Evolutionary conservation across 2,888 invertebrate species (phyloP).

Genomic region (Chelonus formosanus): DNA sequence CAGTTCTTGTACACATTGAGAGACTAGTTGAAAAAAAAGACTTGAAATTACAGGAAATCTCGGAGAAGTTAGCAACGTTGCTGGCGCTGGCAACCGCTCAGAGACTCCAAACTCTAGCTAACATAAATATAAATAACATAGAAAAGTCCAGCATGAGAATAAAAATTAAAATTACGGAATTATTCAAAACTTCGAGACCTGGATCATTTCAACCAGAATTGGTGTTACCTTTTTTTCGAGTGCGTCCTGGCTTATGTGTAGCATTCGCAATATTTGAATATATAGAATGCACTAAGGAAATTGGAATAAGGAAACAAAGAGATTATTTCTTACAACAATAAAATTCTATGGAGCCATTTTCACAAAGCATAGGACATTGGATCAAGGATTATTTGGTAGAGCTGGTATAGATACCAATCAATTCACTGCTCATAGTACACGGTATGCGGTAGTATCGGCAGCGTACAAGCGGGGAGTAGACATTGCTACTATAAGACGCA

Average conservation of each 20-base stretch:
- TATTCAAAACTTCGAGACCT: conserved; percentile 33
- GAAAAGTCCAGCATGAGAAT: conserved; percentile 13
- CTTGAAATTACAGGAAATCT: neutral
- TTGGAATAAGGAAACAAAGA: conserved; percentile 12
- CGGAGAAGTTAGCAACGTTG: conserved; percentile 38
- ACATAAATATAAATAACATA: conserved; percentile 36
- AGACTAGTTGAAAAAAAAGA: neutral
- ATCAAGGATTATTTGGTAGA: conserved; percentile 19
- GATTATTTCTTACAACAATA: conserved; percentile 24
- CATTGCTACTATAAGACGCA: neutral
- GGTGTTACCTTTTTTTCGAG: conserved; percentile 30
- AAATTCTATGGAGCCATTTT: conserved; percentile 24
- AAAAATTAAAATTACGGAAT: conserved; percentile 30
- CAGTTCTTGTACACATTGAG: conserved; percentile 1
- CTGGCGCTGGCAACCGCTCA: conserved; percentile 40
- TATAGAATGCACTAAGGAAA: conserved; percentile 26
- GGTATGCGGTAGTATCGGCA: conserved; percentile 1
- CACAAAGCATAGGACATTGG: conserved; percentile 30
- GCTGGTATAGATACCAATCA: conserved; percentile 2
- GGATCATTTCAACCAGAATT: conserved; percentile 29
- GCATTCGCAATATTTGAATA: conserved; percentile 26
- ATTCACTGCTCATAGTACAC: neutral
- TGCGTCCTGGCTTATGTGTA: conserved; percentile 24
- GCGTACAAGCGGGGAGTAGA: conserved; percentile 1
- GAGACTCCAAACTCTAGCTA: conserved; percentile 36